phyloP scores from a whole-genome alignment of 2,888 invertebrate genomes.

The Apantesis nais region DNA sequence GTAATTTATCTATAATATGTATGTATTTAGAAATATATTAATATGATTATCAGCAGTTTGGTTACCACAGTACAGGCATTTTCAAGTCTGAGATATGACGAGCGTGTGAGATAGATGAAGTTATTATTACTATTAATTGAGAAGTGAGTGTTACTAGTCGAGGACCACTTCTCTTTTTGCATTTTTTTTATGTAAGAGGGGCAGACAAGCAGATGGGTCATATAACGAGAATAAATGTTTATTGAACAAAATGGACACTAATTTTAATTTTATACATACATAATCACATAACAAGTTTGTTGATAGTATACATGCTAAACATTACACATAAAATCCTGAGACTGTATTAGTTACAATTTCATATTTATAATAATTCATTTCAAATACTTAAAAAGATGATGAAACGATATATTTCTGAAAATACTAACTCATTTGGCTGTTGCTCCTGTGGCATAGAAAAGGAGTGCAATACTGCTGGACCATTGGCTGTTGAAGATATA shows the following conservation, averaged over 20 bases:
- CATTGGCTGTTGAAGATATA: conserved; percentile 79
- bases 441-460: conserved; percentile 72
- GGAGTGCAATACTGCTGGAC: conserved; percentile 72
- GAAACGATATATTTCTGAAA: conserved; percentile 21
- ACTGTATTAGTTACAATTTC: not conserved
- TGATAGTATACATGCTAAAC: not conserved
- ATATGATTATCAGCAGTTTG: no score
- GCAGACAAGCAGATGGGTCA: no score
- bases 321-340: not conserved
- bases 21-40: no score
- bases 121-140: no score
- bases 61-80: no score
- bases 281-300: not conserved
- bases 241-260: not conserved
- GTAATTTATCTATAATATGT: no score
- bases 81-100: no score
- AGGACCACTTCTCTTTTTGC: not conserved
- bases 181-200: no score
- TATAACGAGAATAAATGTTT: no score
- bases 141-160: no score
- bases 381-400: conserved; percentile 2
- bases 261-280: not conserved
- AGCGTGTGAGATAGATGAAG: no score
- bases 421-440: conserved; percentile 75
- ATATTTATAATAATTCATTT: no score